Conservation (phyloP, 2,113 vertebrate genomes). For the Kryptolebias marmoratus region DNA sequence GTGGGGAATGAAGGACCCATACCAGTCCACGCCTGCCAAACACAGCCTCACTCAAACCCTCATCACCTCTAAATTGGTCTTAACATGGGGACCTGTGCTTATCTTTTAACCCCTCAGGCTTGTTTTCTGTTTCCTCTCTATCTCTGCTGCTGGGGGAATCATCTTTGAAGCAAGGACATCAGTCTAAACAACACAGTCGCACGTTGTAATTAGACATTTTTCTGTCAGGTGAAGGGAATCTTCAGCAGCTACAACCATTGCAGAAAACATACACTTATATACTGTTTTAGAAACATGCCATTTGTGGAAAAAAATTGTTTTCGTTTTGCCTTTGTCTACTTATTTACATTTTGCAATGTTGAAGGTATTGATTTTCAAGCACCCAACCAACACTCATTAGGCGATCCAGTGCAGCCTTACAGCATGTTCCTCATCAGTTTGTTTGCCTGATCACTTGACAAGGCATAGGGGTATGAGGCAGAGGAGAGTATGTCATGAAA, state of each 20-base stretch:
- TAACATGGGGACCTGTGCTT: constrained; percentile 43
- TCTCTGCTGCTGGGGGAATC: constrained; percentile 29
- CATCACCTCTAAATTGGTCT: constrained; percentile 49
- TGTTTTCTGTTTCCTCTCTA: constrained; percentile 33
- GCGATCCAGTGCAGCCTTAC: constrained; percentile 2
- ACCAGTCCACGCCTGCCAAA: constrained; percentile 72
- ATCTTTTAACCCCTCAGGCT: constrained; percentile 58
- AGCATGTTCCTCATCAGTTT: constrained; percentile 14
- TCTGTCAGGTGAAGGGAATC: constrained; percentile 53
- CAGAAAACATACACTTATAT: constrained; percentile 20
- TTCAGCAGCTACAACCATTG: constrained; percentile 29
- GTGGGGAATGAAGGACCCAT: constrained; percentile 37
- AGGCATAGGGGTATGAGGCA: constrained; percentile 31
- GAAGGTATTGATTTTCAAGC: neutral
- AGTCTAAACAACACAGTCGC: constrained; percentile 52
- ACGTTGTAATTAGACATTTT: constrained; percentile 71
- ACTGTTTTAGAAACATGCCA: constrained; percentile 20
- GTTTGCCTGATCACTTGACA: constrained; percentile 20
- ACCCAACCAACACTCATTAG: neutral
- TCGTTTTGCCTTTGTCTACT: neutral
- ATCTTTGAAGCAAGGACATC: constrained; percentile 73
- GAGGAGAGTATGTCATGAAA: constrained; percentile 49
- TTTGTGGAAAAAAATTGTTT: neutral
- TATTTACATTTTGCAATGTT: neutral
- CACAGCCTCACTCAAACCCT: constrained; percentile 52